Conservation (phyloP, 2,888 invertebrate species). For the Leptinotarsa haldemani region DNA sequence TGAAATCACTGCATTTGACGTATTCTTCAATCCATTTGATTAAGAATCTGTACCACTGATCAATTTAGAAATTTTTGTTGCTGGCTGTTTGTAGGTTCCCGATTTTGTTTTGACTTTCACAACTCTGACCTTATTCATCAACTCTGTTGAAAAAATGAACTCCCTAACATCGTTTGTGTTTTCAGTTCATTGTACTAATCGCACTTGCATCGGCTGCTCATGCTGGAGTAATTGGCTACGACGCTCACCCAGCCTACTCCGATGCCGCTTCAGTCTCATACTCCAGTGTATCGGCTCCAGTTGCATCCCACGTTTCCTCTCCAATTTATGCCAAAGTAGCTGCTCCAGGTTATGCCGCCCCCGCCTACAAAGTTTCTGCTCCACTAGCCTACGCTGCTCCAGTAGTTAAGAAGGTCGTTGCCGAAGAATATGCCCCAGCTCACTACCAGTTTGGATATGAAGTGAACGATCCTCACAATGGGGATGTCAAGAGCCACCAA, state of each 20-base stretch:
- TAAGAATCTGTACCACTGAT: too few relatives aligned
- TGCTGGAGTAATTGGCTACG: slow-evolving; percentile 38
- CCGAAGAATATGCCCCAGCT: slow-evolving; percentile 44
- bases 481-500: slow-evolving; percentile 52
- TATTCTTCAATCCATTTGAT: too few relatives aligned
- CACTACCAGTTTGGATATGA: slow-evolving; percentile 42
- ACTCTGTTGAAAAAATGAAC: too few relatives aligned
- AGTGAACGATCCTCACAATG: slow-evolving; percentile 55
- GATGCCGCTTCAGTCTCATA: slow-evolving; percentile 55
- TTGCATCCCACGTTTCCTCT: slow-evolving; percentile 22
- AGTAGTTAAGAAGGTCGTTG: slow-evolving; percentile 43
- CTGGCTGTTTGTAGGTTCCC: too few relatives aligned
- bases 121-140: too few relatives aligned
- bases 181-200: slow-evolving; percentile 43
- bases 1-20: too few relatives aligned
- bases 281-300: slow-evolving; percentile 32
- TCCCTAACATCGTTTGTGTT: slow-evolving; percentile 1
- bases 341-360: slow-evolving; percentile 25
- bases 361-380: slow-evolving; percentile 42
- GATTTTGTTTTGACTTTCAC: too few relatives aligned
- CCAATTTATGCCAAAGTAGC: slow-evolving; percentile 34
- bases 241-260: slow-evolving; percentile 35
- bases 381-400: slow-evolving; percentile 47
- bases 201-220: slow-evolving; percentile 46
- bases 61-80: too few relatives aligned